Percentiles rank a stretch among this genome's conserved stretches.
These are phyloP conservation scores for Caenorhabditis becei DNA, from an alignment of 2,888 invertebrate genomes.

Conservation along the genomic window DNA sequence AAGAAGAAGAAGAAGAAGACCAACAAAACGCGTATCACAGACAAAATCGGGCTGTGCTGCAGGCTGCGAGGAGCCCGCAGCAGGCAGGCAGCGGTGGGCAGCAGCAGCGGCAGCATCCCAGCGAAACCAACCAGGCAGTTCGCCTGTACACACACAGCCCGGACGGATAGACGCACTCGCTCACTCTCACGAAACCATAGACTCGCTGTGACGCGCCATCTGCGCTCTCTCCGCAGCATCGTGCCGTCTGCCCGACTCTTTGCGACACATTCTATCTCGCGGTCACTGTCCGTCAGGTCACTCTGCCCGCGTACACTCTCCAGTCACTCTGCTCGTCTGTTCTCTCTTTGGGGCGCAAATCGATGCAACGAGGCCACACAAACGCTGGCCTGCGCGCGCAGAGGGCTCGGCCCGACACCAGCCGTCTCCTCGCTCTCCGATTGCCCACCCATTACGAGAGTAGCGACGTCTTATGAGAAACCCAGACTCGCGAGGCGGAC, in stretches of 20 bases:
- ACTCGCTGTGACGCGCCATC: constrained; percentile 27
- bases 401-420: constrained; percentile 16
- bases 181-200: constrained; percentile 41
- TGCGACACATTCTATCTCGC: constrained; percentile 29
- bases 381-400: constrained; percentile 20
- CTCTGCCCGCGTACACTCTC: not conserved
- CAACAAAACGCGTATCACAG: constrained; percentile 37
- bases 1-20: constrained; percentile 30
- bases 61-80: constrained; percentile 32
- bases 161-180: constrained; percentile 22
- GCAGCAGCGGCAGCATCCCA: constrained; percentile 18
- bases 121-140: constrained; percentile 23
- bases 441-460: constrained; percentile 39
- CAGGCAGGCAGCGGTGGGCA: constrained; percentile 19
- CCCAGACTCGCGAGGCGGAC: constrained; percentile 7
- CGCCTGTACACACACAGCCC: constrained; percentile 53
- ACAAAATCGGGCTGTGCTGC: constrained; percentile 37
- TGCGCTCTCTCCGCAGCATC: constrained; percentile 38
- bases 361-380: constrained; percentile 49
- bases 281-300: constrained; percentile 6
- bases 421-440: constrained; percentile 14
- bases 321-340: constrained; percentile 25
- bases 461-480: constrained; percentile 36
- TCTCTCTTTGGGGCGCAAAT: constrained; percentile 10
- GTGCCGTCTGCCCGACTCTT: constrained; percentile 30